phyloP scores from a whole-genome alignment of 1,140 invertebrate species.

The Hypsibius dujardini region DNA sequence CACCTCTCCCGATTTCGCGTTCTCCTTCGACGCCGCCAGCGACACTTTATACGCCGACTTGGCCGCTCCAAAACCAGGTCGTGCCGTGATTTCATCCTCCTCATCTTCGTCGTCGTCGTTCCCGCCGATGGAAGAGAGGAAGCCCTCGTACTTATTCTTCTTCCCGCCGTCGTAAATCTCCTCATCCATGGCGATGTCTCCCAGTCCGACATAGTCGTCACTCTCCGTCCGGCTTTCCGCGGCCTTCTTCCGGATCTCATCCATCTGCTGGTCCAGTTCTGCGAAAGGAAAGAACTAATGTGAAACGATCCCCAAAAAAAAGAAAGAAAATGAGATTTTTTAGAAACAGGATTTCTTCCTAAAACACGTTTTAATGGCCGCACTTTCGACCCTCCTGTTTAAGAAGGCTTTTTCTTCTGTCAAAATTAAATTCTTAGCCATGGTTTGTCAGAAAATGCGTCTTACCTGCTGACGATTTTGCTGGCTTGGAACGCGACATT shows the following conservation, averaged over 20 bases:
- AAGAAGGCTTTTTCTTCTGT: no score
- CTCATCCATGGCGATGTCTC: slow-evolving; percentile 67
- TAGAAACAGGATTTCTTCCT: no score
- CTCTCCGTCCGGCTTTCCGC: slow-evolving; percentile 35
- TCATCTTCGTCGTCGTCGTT: slow-evolving; percentile 60
- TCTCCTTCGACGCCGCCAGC: background rate
- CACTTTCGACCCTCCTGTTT: no score
- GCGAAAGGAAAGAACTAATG: background rate
- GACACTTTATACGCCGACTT: slow-evolving; percentile 7
- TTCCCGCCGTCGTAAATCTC: slow-evolving; percentile 67
- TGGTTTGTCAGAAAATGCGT: no score
- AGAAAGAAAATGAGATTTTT: no score
- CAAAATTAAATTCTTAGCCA: no score
- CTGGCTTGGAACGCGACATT: no score
- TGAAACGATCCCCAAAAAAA: no score
- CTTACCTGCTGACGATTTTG: no score
- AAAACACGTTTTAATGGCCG: no score
- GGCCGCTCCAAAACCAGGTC: slow-evolving; percentile 16
- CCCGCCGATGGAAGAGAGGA: slow-evolving; percentile 83
- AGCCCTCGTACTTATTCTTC: slow-evolving; percentile 71
- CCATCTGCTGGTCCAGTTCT: slow-evolving; percentile 7
- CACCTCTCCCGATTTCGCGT: background rate
- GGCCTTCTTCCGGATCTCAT: slow-evolving; percentile 16
- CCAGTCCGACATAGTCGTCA: slow-evolving; percentile 57
- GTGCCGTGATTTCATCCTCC: slow-evolving; percentile 35